Evolutionary conservation across 2,797 vertebrate genomes (phyloP).

Genomic region (Vultur gryphus): DNA sequence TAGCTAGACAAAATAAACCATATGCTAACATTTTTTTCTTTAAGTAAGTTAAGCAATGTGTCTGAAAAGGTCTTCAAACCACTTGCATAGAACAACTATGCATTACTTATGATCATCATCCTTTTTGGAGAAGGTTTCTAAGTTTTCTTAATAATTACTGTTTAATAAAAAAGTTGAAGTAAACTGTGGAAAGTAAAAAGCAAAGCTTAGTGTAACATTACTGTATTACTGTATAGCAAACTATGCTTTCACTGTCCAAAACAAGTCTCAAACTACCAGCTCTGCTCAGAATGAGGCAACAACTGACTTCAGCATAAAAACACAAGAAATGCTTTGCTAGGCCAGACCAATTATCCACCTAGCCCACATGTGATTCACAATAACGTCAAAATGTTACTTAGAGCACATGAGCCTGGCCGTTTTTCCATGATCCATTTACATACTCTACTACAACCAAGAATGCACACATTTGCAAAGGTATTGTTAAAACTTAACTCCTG

Average conservation of each 20-base stretch:
- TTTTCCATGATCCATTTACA: not conserved
- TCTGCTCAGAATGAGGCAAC: not conserved
- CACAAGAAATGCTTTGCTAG: not conserved
- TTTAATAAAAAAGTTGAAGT: not conserved
- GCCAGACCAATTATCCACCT: not conserved
- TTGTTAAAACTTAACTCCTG: not conserved
- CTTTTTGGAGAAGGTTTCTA: not conserved
- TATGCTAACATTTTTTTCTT: not conserved
- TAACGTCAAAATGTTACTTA: not conserved
- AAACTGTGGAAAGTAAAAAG: not conserved
- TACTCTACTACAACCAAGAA: not conserved
- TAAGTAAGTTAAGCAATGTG: not conserved
- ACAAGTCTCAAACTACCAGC: not conserved
- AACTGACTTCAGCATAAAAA: not conserved
- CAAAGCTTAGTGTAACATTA: not conserved
- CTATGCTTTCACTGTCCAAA: not conserved
- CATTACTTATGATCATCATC: not conserved
- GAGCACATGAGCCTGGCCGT: not conserved
- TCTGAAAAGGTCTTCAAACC: not conserved
- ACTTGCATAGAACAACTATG: not conserved
- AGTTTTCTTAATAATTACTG: not conserved
- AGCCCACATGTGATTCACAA: accelerated
- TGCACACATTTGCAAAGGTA: not conserved
- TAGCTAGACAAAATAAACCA: not conserved
- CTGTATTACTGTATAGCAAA: not conserved